phyloP scores from a whole-genome alignment of 2,113 vertebrate species.

The Pluvialis apricaria region DNA sequence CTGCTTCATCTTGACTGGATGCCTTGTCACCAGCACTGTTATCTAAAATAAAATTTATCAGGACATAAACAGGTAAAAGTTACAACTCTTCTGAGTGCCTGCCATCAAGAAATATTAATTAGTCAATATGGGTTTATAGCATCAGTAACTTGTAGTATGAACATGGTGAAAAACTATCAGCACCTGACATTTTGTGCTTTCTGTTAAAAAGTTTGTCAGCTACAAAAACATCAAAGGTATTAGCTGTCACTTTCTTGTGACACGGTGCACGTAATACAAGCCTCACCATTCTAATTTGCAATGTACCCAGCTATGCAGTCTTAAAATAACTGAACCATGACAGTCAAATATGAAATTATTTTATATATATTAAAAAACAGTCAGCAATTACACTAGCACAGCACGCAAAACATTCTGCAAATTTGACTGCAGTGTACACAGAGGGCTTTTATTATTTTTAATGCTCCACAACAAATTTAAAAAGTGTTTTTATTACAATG shows the following conservation, averaged over 20 bases:
- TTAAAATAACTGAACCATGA: not conserved
- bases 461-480: not conserved
- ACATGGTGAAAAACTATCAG: not conserved
- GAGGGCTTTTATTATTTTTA: not conserved
- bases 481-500: not conserved
- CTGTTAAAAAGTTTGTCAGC: not conserved
- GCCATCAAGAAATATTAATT: not conserved
- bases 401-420: not conserved
- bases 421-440: not conserved
- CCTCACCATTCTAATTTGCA: not conserved
- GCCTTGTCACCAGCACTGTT: constrained; percentile 21
- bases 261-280: not conserved
- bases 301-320: not conserved
- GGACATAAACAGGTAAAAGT: not conserved
- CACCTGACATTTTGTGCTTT: not conserved
- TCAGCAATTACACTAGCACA: not conserved
- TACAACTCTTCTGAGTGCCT: not conserved
- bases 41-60: constrained; percentile 52
- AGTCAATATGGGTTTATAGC: not conserved
- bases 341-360: not conserved
- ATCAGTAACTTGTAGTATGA: not conserved
- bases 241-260: not conserved
- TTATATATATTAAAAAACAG: not conserved
- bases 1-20: constrained; percentile 19
- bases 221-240: not conserved